Conservation (phyloP, 2,797 vertebrate genomes). For the Phataginus tetradactyla region DNA sequence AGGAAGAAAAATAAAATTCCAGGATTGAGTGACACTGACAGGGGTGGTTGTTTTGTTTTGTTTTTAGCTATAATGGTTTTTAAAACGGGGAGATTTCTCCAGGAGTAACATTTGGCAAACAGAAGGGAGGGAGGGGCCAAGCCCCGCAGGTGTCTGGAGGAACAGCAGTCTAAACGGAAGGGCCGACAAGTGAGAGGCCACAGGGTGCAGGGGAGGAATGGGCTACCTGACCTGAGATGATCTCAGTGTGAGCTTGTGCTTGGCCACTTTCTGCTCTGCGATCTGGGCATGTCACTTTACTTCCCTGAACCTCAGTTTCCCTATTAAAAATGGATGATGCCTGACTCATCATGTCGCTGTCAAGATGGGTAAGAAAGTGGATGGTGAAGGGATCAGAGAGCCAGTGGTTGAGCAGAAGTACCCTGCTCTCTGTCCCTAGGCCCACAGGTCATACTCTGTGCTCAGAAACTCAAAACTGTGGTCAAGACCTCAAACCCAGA, state of each 20-base stretch:
- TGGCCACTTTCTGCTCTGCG: not conserved
- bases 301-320: constrained; percentile 20
- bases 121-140: not conserved
- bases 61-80: not conserved
- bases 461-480: not conserved
- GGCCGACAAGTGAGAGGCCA: not conserved
- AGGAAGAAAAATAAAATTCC: not conserved
- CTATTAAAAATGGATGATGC: not conserved
- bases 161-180: not conserved
- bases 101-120: not conserved
- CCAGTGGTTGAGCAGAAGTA: not conserved
- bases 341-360: not conserved
- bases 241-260: not conserved
- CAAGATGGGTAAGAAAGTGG: not conserved
- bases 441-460: not conserved
- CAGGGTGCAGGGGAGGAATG: not conserved
- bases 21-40: not conserved
- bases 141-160: not conserved
- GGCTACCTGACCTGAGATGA: not conserved
- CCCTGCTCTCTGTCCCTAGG: not conserved
- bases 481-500: not conserved
- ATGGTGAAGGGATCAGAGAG: not conserved
- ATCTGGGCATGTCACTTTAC: not conserved
- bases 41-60: not conserved
- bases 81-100: not conserved